Base-by-base conservation (phyloP, 2,113 vertebrate genomes). In the human (Homo sapiens) region DNA sequence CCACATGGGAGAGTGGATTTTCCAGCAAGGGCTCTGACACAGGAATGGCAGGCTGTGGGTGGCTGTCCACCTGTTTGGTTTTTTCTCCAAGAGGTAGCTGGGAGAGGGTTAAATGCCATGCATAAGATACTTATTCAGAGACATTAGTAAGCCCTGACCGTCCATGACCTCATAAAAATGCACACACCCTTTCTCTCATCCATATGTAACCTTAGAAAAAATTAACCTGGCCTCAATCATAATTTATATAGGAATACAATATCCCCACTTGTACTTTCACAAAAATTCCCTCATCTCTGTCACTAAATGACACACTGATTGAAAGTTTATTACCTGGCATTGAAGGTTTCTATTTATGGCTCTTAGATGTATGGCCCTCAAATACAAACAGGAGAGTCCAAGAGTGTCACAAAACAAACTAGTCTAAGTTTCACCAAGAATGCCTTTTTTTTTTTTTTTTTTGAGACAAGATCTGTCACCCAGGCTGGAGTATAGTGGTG, bases 101-200 rank as follows among this genome's bases (percentile, higher is more conserved):
- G 95, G 94, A 91, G 86, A 96, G 96, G 94, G 97, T 98, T 97
- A 94, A 97, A 94, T 92, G 92, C 85, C 6, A 5, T 78, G 84
- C 92, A 83, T 93, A 72, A 92, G 89, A 52, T 97, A 79, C 97
- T 98, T 97, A 97, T 95, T 89, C 96, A n/a, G 94, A 66, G 91
- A 50, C 85, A 94, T 97, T 59, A 81, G 83, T 98, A 97, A 97
- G 22, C 80, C 72, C 8, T 38, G 97, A 95, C 76, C 52, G 59
- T 86, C 82, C 86, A 93, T 73, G 90, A 30, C 94, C 89, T 82
- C 96, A 95, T 94, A 78, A 97, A 98, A 98, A 98, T 96, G 92
- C 90, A 84, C 96, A 61, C 79, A 80, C 64, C 66, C 50, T 38
- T 97, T 94, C 96, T 94, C 76, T 92, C 70, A 82, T 95, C 97